These are phyloP conservation scores for Eunapius fragilis DNA, from an alignment of 37 sponge, comb jelly and placozoan species.

Conservation along the genomic window DNA sequence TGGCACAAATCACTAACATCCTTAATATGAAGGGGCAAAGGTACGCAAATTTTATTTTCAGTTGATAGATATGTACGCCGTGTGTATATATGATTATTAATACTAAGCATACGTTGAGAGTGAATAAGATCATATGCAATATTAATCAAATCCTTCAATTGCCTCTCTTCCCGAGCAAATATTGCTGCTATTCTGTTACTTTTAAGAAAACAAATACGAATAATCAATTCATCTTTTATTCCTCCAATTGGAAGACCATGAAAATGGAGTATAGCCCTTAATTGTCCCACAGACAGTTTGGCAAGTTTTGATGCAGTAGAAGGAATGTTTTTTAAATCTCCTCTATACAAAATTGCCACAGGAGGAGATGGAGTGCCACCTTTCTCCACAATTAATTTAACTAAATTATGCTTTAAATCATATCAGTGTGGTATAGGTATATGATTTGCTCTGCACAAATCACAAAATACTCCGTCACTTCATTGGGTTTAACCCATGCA, in stretches of 20 bases:
- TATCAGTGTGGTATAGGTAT: not conserved
- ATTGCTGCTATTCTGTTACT: constrained; percentile 3
- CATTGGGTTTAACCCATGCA: not conserved
- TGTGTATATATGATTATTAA: constrained; percentile 10
- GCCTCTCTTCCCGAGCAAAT: constrained; percentile 13
- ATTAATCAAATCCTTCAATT: constrained; percentile 12
- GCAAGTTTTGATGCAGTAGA: constrained; percentile 4
- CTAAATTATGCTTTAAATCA: not conserved
- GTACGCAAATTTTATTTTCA: too few relatives aligned
- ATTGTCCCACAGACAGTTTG: not conserved
- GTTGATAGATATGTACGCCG: not conserved
- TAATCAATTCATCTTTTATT: constrained; percentile 13
- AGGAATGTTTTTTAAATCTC: not conserved
- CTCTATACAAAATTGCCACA: not conserved
- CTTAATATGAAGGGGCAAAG: too few relatives aligned
- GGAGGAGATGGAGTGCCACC: not conserved
- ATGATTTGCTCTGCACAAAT: not conserved
- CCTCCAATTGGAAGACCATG: constrained; percentile 7
- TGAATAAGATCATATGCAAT: constrained; percentile 6
- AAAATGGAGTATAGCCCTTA: constrained; percentile 1
- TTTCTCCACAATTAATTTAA: not conserved
- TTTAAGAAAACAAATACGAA: not conserved
- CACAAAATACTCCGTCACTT: not conserved
- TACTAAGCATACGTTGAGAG: not conserved
- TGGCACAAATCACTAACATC: too few relatives aligned